Evolutionary conservation across 2,888 invertebrate genomes (phyloP).

Genomic region (Drosophila cracens): DNA sequence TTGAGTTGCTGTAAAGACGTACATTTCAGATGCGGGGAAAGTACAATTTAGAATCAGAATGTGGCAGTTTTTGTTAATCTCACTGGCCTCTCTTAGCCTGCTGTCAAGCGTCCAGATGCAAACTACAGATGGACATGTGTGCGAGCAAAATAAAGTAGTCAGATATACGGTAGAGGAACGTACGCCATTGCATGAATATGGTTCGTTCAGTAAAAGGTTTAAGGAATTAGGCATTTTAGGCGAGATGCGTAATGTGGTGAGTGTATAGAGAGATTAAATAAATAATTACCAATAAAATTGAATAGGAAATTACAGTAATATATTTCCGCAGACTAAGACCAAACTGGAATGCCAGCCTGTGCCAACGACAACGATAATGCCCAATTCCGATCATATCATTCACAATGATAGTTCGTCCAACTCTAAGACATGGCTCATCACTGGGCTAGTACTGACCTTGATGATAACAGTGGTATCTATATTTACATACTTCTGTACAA

Average conservation of each 20-base stretch:
- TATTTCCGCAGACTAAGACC: slow-evolving; percentile 35
- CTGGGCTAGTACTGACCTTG: background rate
- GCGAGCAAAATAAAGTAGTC: slow-evolving; percentile 1
- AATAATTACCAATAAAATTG: background rate
- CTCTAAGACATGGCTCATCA: background rate
- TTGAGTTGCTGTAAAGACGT: background rate
- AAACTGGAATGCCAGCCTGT: slow-evolving; percentile 28
- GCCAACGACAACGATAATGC: slow-evolving; percentile 1
- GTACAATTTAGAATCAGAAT: slow-evolving; percentile 5
- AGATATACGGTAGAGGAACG: slow-evolving; percentile 20
- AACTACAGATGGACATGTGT: slow-evolving; percentile 22
- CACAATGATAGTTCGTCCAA: background rate
- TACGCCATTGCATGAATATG: slow-evolving; percentile 31
- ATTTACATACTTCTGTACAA: background rate
- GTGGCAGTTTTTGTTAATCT: slow-evolving; percentile 10
- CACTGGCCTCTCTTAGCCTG: background rate
- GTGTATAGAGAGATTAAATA: background rate
- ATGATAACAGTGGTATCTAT: background rate
- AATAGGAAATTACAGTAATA: background rate
- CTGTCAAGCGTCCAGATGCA: slow-evolving; percentile 2
- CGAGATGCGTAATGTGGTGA: slow-evolving; percentile 29
- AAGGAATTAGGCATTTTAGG: background rate
- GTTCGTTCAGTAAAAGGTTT: slow-evolving; percentile 10
- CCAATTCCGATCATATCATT: background rate
- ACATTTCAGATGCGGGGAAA: background rate